Conservation (phyloP, 2,797 vertebrate genomes). For the Pelochelys cantorii region DNA sequence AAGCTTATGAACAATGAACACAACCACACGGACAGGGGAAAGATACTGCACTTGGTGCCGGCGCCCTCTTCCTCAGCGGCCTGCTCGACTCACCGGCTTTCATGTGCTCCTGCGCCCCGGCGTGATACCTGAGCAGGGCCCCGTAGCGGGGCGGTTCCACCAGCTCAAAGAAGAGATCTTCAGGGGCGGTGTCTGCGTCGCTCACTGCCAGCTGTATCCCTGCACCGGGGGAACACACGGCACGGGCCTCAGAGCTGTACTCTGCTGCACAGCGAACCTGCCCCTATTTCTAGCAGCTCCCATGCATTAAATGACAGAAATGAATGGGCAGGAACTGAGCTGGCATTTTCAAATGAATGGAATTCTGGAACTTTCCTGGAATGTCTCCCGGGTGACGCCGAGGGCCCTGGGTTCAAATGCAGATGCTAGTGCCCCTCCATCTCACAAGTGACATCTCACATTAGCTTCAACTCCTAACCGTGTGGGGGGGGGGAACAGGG, state of each 20-base stretch:
- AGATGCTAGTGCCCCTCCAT: neutral
- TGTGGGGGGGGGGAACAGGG: neutral
- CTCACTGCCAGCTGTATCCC: slow-evolving; percentile 88
- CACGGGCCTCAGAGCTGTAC: neutral
- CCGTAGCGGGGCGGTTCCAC: slow-evolving; percentile 88
- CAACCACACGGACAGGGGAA: neutral
- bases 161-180: slow-evolving; percentile 93
- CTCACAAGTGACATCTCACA: neutral
- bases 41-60: neutral
- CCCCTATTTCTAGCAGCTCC: neutral
- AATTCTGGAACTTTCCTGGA: neutral
- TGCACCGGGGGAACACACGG: slow-evolving; percentile 57
- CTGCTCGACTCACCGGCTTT: slow-evolving; percentile 75
- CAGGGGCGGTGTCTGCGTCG: slow-evolving; percentile 85
- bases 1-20: neutral
- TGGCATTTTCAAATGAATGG: neutral
- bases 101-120: slow-evolving; percentile 76
- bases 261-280: neutral
- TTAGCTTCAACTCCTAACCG: neutral
- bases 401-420: neutral
- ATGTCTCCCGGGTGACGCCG: neutral
- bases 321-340: accelerated
- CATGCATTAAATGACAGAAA: neutral
- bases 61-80: neutral
- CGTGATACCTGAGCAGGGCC: slow-evolving; percentile 80